Evolutionary conservation across 2,888 invertebrate genomes (phyloP), one percentile per base, ranked within the genome.

Genomic region (Liodrosophila aerea): DNA sequence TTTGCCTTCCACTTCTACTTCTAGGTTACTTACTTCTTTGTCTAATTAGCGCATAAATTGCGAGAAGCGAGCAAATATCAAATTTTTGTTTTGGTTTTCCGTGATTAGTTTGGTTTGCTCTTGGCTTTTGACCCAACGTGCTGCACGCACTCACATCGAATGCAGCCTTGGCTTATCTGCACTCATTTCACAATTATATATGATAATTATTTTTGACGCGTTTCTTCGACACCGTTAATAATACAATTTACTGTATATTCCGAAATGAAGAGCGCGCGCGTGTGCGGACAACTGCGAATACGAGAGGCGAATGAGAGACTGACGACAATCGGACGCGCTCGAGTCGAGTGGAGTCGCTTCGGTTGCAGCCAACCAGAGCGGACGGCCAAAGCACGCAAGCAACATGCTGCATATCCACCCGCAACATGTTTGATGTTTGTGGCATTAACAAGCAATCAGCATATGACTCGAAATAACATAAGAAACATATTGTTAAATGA

Each of bases 221-320:
- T 22, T n/a, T n/a, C 22, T 22, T 5, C 22, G 22, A 22, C 2
- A 22, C 22, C 22, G 22, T 4, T 5, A 22, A 22, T 4, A 22
- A 4, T 5, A 22, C 3, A 2, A 22, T 22, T 22, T n/a, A n/a
- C 22, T 22, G 22, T 5, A 2, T 22, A 4, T 22, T 4, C 22
- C 22, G 22, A 22, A 5, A 8, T 30, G n/a, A 16, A 9, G 12
- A 16, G 56, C 74, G 69, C 57, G 63, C 62, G 11, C 50, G 43
- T 12, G 62, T 69, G 46, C 49, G 49, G 29, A 37, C 69, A 50
- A 73, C 69, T 49, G 69, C 43, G 46, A 62, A 33, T 41, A 47
- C 69, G 46, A 33, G 49, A 57, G 52, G 33, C 74, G 69, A 69
- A 69, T 69, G 69, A 62, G 69, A 62, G 69, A 62, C 68, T 57